Evolutionary conservation across 92 coral and sea anemone genomes (phyloP), one percentile per base, ranked within the genome.

Genomic region (Phenganax stokvisi): DNA sequence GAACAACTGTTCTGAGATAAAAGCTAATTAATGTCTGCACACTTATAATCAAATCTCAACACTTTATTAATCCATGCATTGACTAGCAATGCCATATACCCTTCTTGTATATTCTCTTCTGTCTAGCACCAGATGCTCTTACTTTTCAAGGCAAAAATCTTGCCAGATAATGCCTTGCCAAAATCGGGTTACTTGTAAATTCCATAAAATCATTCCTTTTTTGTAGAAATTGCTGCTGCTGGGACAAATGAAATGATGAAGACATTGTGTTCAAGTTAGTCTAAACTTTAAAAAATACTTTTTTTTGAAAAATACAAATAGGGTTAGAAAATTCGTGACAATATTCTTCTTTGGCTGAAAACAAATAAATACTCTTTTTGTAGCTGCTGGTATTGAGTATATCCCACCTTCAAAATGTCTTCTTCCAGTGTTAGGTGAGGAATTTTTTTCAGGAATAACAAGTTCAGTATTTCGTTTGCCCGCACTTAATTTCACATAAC

Each of bases 361-460:
- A 52, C 57, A 51, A 54, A 65, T 11, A 10, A 10, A 6, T 7
- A 8, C 66, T 30, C 74, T 55, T 37, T 69, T 75, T 68, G 15
- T 59, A 93, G 98, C 88, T 89, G 97, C 91, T 57, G 98, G 92
- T 61, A 91, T 94, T 84, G 94, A 94, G 74, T 94, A 92, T 72
- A 75, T 89, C 53, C 97, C 98, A 68, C 96, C 98, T 44, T 91
- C 98, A 11, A 87, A 80, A 62, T 83, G 90, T 67, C 71, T 92
- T 53, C 90, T 91, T 56, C 87, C 88, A 81, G 97, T 90, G 11
- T 70, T 93, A 73, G 92, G 97, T 93, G 86, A 82, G 89, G 76
- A 20, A 5, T 28, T 6, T 61, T 61, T 6, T 17, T 7, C 1
- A 37, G 47, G 47, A 37, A 37, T 1, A 37, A 37, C 47, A 37